Conservation (phyloP, 2,888 invertebrate genomes). For the Cordilura impudica region DNA sequence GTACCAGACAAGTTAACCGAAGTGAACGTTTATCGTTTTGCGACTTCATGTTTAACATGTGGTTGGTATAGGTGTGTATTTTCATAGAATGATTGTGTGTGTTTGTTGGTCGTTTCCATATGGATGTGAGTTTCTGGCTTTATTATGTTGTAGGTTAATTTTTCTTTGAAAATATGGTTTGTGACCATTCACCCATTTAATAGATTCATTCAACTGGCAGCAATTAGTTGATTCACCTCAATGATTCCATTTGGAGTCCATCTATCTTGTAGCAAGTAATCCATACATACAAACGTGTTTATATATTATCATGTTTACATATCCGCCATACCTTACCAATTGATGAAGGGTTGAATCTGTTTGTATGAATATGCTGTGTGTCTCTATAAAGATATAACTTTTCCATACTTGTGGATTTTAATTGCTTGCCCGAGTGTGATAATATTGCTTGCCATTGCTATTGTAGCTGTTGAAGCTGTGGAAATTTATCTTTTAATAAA, state of each 20-base stretch:
- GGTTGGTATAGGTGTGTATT: not conserved
- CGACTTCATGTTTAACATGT: not conserved
- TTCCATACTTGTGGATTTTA: slow-evolving; percentile 48
- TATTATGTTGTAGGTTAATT: slow-evolving; percentile 70
- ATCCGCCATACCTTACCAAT: slow-evolving; percentile 12
- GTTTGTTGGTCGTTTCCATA: not conserved
- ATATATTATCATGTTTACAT: not conserved
- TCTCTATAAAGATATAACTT: no score
- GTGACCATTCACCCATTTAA: slow-evolving; percentile 74
- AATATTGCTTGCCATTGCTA: slow-evolving; percentile 19
- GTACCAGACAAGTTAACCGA: slow-evolving; percentile 17
- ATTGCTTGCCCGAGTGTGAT: slow-evolving; percentile 46
- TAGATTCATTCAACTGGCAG: slow-evolving; percentile 68
- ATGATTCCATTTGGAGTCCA: slow-evolving; percentile 62
- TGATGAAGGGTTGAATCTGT: slow-evolving; percentile 26
- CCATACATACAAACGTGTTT: slow-evolving; percentile 13
- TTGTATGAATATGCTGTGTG: not conserved
- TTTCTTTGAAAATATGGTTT: slow-evolving; percentile 73
- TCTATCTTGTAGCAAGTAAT: slow-evolving; percentile 55
- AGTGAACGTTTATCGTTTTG: slow-evolving; percentile 36
- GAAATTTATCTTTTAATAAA: slow-evolving; percentile 58
- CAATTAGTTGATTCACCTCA: slow-evolving; percentile 65
- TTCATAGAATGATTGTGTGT: slow-evolving; percentile 4
- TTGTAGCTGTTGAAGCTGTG: slow-evolving; percentile 32
- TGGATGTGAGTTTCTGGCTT: not conserved